Percentiles rank a stretch among this genome's conserved stretches.
phyloP scores from a whole-genome alignment of 2,888 invertebrate genomes.

The Prenolepis imparis region DNA sequence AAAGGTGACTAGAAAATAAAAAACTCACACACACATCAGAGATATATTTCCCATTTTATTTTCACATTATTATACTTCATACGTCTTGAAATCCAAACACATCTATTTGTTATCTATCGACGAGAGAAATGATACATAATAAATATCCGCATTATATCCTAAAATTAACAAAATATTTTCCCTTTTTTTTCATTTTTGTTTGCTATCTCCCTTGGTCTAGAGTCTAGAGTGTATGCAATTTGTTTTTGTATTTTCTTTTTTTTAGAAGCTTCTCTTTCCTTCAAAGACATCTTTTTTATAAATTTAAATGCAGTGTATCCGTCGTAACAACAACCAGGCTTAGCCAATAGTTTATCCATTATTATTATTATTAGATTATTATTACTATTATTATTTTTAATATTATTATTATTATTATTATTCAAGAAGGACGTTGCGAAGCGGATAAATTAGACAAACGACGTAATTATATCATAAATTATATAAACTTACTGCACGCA shows the following conservation, averaged over 20 bases:
- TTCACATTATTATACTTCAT: conserved; percentile 73
- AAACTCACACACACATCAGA: conserved; percentile 59
- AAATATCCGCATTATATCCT: conserved; percentile 82
- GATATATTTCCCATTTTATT: conserved; percentile 74
- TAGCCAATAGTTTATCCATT: conserved; percentile 70
- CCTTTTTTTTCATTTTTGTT: conserved; percentile 65
- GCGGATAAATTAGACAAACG: conserved; percentile 68
- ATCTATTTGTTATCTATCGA: conserved; percentile 82
- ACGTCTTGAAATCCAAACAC: conserved; percentile 83
- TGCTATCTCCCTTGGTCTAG: conserved; percentile 68
- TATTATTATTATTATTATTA: conserved; percentile 43
- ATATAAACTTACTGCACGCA: conserved; percentile 57
- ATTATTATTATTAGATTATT: conserved; percentile 38
- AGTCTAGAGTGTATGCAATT: conserved; percentile 71
- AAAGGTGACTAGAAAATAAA: background rate
- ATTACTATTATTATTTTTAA: conserved; percentile 8
- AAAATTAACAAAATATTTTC: conserved; percentile 83
- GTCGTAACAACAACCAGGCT: conserved; percentile 77
- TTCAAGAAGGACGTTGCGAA: conserved; percentile 67
- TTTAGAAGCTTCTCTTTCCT: conserved; percentile 65
- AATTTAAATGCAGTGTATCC: conserved; percentile 75
- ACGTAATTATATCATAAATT: conserved; percentile 58
- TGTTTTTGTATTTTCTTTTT: conserved; percentile 54
- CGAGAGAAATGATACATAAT: conserved; percentile 80
- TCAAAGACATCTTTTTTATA: conserved; percentile 75